Evolutionary conservation across 1,140 invertebrate genomes (phyloP), one percentile per base, ranked within the genome.

Genomic region (Brachionus sp.): DNA sequence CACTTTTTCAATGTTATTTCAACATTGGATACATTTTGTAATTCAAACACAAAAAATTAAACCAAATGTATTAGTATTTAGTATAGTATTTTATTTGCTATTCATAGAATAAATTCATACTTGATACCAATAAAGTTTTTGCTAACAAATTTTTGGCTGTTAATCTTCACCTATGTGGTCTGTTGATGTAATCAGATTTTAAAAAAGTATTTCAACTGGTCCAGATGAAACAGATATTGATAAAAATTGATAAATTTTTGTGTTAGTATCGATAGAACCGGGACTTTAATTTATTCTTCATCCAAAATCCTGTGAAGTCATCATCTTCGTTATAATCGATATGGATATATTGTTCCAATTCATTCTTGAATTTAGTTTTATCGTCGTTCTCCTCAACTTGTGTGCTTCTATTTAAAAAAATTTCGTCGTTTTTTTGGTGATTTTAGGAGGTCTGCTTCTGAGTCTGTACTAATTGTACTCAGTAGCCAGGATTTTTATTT

Each of bases 31-130:
- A n/a, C n/a, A n/a, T n/a, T n/a, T n/a, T n/a, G n/a, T n/a, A n/a
- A n/a, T n/a, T n/a, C n/a, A n/a, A n/a, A n/a, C n/a, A n/a, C n/a
- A n/a, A n/a, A n/a, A n/a, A n/a, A n/a, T n/a, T n/a, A n/a, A n/a
- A n/a, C n/a, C n/a, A n/a, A n/a, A n/a, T n/a, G n/a, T n/a, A n/a
- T n/a, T n/a, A n/a, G n/a, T n/a, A n/a, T n/a, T n/a, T n/a, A n/a
- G n/a, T n/a, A 35, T 39, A 16, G 50, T 12, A 77, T 16, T 77
- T 64, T 64, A 23, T 73, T 35, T 64, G 39, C 12, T 83, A 77
- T 53, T 39, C 35, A 19, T 73, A 77, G 19, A 29, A 29, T 42
- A 37, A 84, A 50, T 82, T 84, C 84, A 88, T 88, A 87, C 77
- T 86, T 77, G 16, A 87, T 85, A 75, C 84, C 83, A 4, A 84